phyloP scores from a whole-genome alignment of 2,888 invertebrate genomes.

The Patella ulyssiponensis region DNA sequence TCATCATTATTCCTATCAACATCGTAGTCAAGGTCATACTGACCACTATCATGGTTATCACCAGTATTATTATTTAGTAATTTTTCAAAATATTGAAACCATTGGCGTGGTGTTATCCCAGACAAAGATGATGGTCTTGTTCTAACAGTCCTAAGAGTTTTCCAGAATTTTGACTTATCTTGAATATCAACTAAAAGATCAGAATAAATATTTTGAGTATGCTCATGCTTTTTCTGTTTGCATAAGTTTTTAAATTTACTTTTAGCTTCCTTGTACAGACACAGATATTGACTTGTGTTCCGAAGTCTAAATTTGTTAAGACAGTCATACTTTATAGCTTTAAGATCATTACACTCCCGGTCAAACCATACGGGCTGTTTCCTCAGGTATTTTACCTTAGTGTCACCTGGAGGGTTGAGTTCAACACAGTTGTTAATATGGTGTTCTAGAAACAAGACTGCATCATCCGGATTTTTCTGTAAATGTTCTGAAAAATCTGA shows the following conservation, averaged over 20 bases:
- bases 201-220: too few relatives aligned
- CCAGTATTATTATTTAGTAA: neutral
- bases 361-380: neutral
- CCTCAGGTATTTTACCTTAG: neutral
- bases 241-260: neutral
- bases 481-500: neutral
- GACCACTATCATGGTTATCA: too few relatives aligned
- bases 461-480: neutral
- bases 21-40: too few relatives aligned
- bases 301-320: neutral
- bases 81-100: slow-evolving; percentile 6
- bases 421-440: neutral
- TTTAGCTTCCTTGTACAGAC: neutral
- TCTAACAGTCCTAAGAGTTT: slow-evolving; percentile 1
- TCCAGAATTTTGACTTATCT: slow-evolving; percentile 1
- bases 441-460: neutral
- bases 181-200: neutral
- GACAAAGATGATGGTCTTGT: neutral
- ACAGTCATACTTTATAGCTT: neutral
- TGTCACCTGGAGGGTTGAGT: neutral
- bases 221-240: neutral
- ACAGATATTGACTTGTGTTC: neutral
- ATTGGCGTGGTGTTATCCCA: neutral
- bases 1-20: neutral
- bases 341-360: neutral